phyloP scores from a whole-genome alignment of 1,140 invertebrate genomes.

The Trypoxylus dichotomus region DNA sequence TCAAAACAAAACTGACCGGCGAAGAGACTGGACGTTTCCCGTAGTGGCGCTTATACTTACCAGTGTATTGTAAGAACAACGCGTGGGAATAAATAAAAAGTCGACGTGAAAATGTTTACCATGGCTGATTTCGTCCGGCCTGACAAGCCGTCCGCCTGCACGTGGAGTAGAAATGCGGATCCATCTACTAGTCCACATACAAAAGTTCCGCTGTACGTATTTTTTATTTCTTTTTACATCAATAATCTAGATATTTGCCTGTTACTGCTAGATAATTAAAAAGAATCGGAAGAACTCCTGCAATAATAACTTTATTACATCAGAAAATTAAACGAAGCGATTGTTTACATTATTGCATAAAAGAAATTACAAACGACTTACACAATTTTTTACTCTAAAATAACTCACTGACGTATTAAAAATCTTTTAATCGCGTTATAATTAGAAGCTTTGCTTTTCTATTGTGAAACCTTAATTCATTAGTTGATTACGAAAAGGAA shows the following conservation, averaged over 20 bases:
- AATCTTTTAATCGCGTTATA: no score
- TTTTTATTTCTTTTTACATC: slow-evolving; percentile 29
- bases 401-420: no score
- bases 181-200: slow-evolving; percentile 45
- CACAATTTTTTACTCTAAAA: no score
- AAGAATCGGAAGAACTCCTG: no score
- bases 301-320: no score
- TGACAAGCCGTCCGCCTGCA: slow-evolving; percentile 55
- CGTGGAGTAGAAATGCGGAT: slow-evolving; percentile 58
- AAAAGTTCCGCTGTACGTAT: slow-evolving; percentile 34
- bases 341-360: no score
- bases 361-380: no score
- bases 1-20: neutral
- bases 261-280: neutral
- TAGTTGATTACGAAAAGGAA: no score
- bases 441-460: no score
- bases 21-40: neutral
- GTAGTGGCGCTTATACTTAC: neutral
- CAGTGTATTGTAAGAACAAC: neutral
- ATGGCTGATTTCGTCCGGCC: slow-evolving; percentile 37
- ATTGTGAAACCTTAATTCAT: no score
- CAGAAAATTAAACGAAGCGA: no score
- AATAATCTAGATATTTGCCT: neutral
- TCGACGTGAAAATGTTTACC: slow-evolving; percentile 10
- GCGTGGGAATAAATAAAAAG: neutral